Evolutionary conservation across 2,797 vertebrate genomes (phyloP), one percentile per base, ranked within the genome.

Genomic region (Taeniopygia guttata): DNA sequence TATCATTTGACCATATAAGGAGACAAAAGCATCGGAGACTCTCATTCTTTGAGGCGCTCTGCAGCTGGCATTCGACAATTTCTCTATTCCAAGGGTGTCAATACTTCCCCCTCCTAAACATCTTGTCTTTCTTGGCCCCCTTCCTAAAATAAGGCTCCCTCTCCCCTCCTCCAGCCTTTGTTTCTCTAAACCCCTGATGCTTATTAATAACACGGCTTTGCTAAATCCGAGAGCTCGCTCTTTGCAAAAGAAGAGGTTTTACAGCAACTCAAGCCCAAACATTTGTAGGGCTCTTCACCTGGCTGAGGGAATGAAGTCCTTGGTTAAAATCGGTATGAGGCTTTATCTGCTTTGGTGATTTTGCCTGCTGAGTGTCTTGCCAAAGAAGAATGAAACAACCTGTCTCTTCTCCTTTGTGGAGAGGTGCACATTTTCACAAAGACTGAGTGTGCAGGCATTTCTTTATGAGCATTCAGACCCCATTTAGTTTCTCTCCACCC

Each of bases 1-100:
- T 95, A 98, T 98, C 97, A 96, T 98, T 98, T 98, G 97, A 98
- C 98, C 98, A 98, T 98, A 98, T 98, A 98, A 98, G 98, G 98
- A 98, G 96, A 97, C 94, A 97, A 98, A 97, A 97, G 96, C 94
- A 92, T 95, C 67, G 54, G 96, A 97, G 97, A 93, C 96, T 95
- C 96, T 89, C 95, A 87, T 93, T 96, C 97, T 98, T 97, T 97
- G 84, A 96, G 94, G 94, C 84, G 68, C 92, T 49, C 90, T 93
- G 95, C 96, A 96, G 95, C 96, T 97, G 98, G 96, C 97, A 72
- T 85, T 92, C 69, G 60, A 97, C 94, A 84, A 94, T 94, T 95
- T 93, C 92, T 84, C 90, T 94, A 19, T 97, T 96, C 93, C 82
- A 85, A 88, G 93, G 94, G 91, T 96, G 93, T 94, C 56, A 8